Base-by-base conservation (phyloP, 2,113 vertebrate genomes). In the Centropus unirufus region DNA sequence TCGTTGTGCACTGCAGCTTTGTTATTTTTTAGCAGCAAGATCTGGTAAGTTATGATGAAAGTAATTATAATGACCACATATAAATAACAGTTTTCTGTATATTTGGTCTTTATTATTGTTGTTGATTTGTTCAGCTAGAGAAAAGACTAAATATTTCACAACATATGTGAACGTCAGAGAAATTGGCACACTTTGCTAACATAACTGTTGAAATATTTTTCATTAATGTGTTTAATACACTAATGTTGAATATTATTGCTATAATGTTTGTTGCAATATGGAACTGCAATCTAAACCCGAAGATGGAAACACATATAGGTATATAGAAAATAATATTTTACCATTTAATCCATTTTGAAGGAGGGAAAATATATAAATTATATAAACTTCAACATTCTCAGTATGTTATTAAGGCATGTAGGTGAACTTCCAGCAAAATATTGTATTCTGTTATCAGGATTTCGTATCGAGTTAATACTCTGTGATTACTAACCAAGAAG, bases 11-110 rank as follows among this genome's bases (percentile, higher is more conserved):
- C 27, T 95, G 62, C 89, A 94, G 54, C 67, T 89, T 73, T 94
- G 81, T 52, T 92, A 46, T 64, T 81, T 95, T 85, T 61, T 94
- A 86, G 94, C 81, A 40, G 61, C 85, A 79, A 89, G 89, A 83
- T 83, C 92, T 74, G 86, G 85, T 92, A 90, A 90, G 90, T 87
- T 79, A 51, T 11, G 24, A 20, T 51, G 58, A 59, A 4, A 83
- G 18, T 59, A 17, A n/a, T n/a, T 23, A 55, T 64, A 44, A 74
- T 24, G 29, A 87, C 32, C 17, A 34, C 30, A 57, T 62, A 57
- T 32, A 30, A 87, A 52, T 21, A 57, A n/a, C 21, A 4, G 12
- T 29, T 64, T 77, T 6, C 62, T 67, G n/a, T 46, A 12, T 52
- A 13, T 44, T 55, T 57, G 12, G 57, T 69, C 74, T 63, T 76